phyloP scores from a whole-genome alignment of 2,797 vertebrate genomes.

The Macroramphosus scolopax region DNA sequence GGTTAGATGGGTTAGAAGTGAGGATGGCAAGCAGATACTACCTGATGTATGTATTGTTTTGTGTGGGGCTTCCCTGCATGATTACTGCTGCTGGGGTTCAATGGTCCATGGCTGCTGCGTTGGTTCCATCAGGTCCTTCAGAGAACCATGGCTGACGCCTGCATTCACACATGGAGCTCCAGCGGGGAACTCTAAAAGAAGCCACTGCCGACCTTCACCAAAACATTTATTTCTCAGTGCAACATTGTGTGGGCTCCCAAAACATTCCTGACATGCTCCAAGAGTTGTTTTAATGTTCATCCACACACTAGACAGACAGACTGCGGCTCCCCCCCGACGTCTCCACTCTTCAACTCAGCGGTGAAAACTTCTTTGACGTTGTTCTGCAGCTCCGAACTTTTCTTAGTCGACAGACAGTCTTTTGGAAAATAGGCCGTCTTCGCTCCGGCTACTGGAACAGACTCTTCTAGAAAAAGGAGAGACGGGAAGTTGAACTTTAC shows the following conservation, averaged over 20 bases:
- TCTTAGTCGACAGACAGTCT: slow-evolving; percentile 63
- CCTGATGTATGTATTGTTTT: no score
- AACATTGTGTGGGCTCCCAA: no score
- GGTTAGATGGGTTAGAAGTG: no score
- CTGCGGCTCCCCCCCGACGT: fast-evolving
- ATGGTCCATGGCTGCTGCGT: no score
- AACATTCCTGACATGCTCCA: fast-evolving
- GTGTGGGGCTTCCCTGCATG: no score
- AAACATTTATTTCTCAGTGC: not conserved
- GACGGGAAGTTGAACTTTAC: not conserved
- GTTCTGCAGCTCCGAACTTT: not conserved
- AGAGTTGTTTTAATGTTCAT: not conserved
- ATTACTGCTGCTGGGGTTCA: no score
- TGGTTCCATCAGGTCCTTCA: no score
- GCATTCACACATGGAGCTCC: no score
- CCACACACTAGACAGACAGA: slow-evolving; percentile 68
- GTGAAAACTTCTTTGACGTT: slow-evolving; percentile 30
- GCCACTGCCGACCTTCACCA: no score
- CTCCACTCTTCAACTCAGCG: slow-evolving; percentile 40
- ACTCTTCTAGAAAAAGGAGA: slow-evolving; percentile 41
- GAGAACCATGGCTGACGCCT: no score
- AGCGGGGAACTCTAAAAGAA: no score
- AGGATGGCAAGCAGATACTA: no score
- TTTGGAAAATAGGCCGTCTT: slow-evolving; percentile 72
- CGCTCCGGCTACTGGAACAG: slow-evolving; percentile 43